phyloP scores from a whole-genome alignment of 2,797 vertebrate species.

The Macroramphosus scolopax region DNA sequence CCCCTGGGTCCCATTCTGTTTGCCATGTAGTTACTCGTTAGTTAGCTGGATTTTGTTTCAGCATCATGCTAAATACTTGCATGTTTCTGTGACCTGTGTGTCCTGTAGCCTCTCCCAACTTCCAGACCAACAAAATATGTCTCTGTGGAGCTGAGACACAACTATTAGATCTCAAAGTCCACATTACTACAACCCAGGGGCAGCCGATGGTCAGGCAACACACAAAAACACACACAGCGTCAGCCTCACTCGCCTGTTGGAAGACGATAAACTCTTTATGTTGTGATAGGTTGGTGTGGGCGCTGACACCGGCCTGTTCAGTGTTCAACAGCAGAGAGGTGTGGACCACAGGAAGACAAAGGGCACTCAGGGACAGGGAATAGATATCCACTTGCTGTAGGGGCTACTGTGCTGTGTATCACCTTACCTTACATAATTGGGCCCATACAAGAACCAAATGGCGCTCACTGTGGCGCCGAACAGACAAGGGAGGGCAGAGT shows the following conservation, averaged over 20 bases:
- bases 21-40: not conserved
- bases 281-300: slow-evolving; percentile 43
- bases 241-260: slow-evolving; percentile 23
- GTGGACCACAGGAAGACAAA: slow-evolving; percentile 66
- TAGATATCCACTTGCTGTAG: slow-evolving; percentile 71
- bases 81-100: too few species aligned
- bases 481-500: slow-evolving; percentile 32
- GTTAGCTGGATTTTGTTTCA: not conserved
- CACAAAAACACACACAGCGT: slow-evolving; percentile 19
- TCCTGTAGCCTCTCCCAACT: slow-evolving; percentile 47
- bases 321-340: slow-evolving; percentile 56
- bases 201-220: slow-evolving; percentile 53
- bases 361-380: slow-evolving; percentile 62
- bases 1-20: slow-evolving; percentile 7
- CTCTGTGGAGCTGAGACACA: slow-evolving; percentile 49
- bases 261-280: slow-evolving; percentile 8
- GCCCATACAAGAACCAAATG: slow-evolving; percentile 75
- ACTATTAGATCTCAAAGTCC: slow-evolving; percentile 71
- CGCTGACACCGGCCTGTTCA: too few species aligned
- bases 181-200: slow-evolving; percentile 31
- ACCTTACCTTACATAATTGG: slow-evolving; percentile 79
- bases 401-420: slow-evolving; percentile 68
- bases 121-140: slow-evolving; percentile 52
- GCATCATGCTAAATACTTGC: not conserved
- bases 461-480: slow-evolving; percentile 48